Evolutionary conservation across 2,113 vertebrate genomes (phyloP).

Genomic region (Panthera leo): DNA sequence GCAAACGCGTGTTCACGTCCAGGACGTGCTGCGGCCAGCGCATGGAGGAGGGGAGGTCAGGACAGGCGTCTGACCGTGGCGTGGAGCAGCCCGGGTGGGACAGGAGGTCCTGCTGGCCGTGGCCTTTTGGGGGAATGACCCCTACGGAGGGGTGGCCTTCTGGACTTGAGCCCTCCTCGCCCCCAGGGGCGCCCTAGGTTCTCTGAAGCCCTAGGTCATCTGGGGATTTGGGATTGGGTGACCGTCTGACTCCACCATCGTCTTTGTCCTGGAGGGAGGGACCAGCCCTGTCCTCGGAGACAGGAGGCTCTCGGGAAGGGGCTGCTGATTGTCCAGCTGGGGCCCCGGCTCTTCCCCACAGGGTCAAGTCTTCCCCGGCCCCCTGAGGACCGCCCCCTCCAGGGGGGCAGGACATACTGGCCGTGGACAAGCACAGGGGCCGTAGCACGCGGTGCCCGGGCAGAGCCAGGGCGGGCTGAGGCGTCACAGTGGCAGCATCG

Average conservation of each 20-base stretch:
- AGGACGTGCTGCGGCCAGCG: accelerated
- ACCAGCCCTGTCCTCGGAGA: too few relatives aligned
- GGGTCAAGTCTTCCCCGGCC: neutral
- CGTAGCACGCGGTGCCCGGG: too few relatives aligned
- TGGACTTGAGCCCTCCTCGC: neutral
- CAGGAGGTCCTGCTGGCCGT: accelerated
- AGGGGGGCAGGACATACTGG: accelerated
- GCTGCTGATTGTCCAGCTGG: neutral
- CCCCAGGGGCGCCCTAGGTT: neutral
- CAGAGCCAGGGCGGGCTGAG: neutral
- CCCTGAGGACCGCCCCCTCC: neutral
- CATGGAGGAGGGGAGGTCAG: accelerated
- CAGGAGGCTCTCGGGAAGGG: neutral
- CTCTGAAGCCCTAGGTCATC: too few relatives aligned
- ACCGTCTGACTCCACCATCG: accelerated
- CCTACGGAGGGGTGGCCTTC: neutral
- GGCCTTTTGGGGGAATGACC: neutral
- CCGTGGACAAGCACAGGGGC: accelerated
- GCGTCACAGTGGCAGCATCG: neutral
- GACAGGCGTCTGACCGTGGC: neutral
- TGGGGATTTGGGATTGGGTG: neutral
- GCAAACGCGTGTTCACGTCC: accelerated
- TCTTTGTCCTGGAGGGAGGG: too few relatives aligned
- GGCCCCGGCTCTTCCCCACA: accelerated
- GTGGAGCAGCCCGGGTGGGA: accelerated